Evolutionary conservation across 1,140 invertebrate species (phyloP).

Genomic region (Glossosoma conforme): DNA sequence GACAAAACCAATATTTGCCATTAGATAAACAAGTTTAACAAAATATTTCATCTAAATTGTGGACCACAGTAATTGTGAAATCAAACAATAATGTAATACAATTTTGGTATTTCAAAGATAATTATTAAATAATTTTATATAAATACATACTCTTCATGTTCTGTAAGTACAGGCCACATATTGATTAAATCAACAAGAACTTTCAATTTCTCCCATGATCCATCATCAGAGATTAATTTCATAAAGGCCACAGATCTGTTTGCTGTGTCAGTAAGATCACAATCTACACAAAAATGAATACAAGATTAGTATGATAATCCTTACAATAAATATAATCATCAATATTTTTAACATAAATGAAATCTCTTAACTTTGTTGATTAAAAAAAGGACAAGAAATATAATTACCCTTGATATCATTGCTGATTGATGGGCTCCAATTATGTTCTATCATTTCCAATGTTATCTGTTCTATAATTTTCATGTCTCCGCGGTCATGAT

Average conservation of each 20-base stretch:
- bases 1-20: neutral
- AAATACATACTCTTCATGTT: slow-evolving; percentile 12
- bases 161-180: slow-evolving; percentile 22
- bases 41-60: neutral
- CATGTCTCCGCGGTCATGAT: slow-evolving; percentile 17
- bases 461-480: slow-evolving; percentile 23
- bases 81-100: too few species aligned
- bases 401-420: slow-evolving; percentile 7
- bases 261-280: slow-evolving; percentile 5
- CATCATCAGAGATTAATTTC: slow-evolving; percentile 13
- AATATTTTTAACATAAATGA: neutral
- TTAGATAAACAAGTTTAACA: neutral
- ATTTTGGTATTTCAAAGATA: too few species aligned
- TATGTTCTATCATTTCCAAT: slow-evolving; percentile 20
- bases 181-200: slow-evolving; percentile 26
- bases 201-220: slow-evolving; percentile 28
- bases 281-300: slow-evolving; percentile 10
- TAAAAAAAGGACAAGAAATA: neutral
- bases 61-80: too few species aligned
- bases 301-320: slow-evolving; percentile 5
- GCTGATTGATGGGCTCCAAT: slow-evolving; percentile 7
- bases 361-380: neutral
- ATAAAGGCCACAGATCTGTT: slow-evolving; percentile 13
- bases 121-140: slow-evolving; percentile 2
- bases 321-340: neutral